Evolutionary conservation across 1,140 invertebrate species (phyloP), one percentile per base, ranked within the genome.

Genomic region (Yoshiicerus persimilis): DNA sequence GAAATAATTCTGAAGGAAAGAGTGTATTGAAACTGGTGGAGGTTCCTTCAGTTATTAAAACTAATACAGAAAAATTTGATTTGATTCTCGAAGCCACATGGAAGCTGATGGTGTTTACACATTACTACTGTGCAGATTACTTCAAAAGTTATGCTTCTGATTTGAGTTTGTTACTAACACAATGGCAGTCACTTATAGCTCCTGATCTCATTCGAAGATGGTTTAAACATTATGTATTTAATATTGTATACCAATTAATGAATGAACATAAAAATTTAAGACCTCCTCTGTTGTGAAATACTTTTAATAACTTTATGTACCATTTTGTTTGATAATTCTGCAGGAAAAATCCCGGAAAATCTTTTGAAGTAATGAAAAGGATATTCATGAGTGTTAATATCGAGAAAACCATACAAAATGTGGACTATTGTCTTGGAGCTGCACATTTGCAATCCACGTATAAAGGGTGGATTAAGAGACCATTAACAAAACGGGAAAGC

Each of bases 341-440:
- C n/a, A 89, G 89, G 89, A 86, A 87, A 64, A 86, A 88, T 84
- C 89, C 89, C 0, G 87, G 87, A n/a, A 87, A 66, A 66, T 85
- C 84, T n/a, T 90, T 87, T n/a, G 23, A 39, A 36, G 23, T 90
- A n/a, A 30, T 90, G 41, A 1, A 88, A 39, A 30, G 32, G 8
- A 10, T 90, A 9, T 84, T 90, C 39, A 66, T 47, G 25, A 88
- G 77, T 30, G 86, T 90, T 66, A 27, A 90, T 56, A 16, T 90
- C 8, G 32, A 64, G 25, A 39, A 62, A 0, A 30, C 77, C 0
- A 66, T 90, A 3, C 16, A 84, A 25, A 80, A 90, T 80, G 38
- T 90, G 0, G 89, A 90, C 34, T 70, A 84, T 56, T 90, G 89
- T 75, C 87, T 90, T 30, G 87, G 84, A 11, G 89, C 89, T 13